Evolutionary conservation across 2,888 invertebrate species (phyloP), one percentile per base, ranked within the genome.

Genomic region (Pegoplata infirma): DNA sequence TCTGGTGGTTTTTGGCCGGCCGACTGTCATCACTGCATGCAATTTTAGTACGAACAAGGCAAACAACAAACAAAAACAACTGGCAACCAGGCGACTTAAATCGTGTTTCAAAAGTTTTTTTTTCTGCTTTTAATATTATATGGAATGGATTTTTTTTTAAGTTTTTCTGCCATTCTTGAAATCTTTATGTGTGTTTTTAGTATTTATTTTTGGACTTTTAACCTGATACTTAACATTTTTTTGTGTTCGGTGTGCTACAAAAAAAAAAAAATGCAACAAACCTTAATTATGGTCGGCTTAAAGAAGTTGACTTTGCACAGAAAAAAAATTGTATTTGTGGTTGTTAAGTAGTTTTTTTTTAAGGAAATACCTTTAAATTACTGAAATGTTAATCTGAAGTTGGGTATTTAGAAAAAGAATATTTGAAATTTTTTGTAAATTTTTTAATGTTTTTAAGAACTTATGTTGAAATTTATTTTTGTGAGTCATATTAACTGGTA

Each of bases 121-220:
- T 66, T 58, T n/a, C n/a, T n/a, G n/a, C n/a, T 56, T 49, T 17
- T 63, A 12, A 47, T 69, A 19, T 3, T 51, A 32, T 63, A 51
- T 63, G 63, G 49, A 32, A 21, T 25, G 28, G 47, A 36, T 23
- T 44, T 53, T 28, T 44, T 6, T n/a, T n/a, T n/a, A n/a, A 47
- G 17, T 40, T 58, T 71, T 71, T 66, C 53, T 67, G 71, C 61
- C 63, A 63, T 69, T 47, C n/a, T 56, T 79, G 71, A 66, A 79
- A 75, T 72, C 21, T 74, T 49, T 64, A 53, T 67, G 49, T 67
- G 66, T 71, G 51, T 68, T 71, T 71, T 67, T 51, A 67, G 63
- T 75, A 75, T 78, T 74, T 79, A 75, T 79, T 79, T 79, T 75
- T 75, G 75, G 79, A 79, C 79, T 79, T 75, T 79, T 79, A 79